phyloP scores from a whole-genome alignment of 1,140 invertebrate genomes.

The Meloidogyne hapla region DNA sequence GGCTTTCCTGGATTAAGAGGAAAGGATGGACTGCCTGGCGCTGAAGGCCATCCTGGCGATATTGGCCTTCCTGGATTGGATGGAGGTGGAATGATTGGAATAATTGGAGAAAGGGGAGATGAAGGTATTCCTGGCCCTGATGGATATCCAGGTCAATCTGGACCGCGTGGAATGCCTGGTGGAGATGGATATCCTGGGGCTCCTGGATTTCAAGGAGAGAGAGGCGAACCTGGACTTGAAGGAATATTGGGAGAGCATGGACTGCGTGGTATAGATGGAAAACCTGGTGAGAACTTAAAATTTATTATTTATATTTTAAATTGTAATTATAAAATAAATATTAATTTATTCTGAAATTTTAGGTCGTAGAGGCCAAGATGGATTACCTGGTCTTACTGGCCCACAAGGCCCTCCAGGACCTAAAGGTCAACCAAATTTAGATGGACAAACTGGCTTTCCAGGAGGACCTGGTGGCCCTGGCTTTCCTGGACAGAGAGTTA shows the following conservation, averaged over 20 bases:
- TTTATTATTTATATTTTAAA: no score
- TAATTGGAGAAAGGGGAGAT: constrained; percentile 24
- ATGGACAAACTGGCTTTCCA: constrained; percentile 42
- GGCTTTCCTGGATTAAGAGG: constrained; percentile 26
- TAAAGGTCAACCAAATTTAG: constrained; percentile 39
- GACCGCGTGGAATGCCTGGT: constrained; percentile 69
- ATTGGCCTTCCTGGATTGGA: constrained; percentile 42
- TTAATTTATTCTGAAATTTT: no score
- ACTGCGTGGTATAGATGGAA: constrained; percentile 57
- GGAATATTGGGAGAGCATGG: constrained; percentile 61
- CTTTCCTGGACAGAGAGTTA: constrained; percentile 30
- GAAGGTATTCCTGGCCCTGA: constrained; percentile 31
- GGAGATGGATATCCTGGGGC: constrained; percentile 66
- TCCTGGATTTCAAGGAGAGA: constrained; percentile 66
- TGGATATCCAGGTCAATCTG: constrained; percentile 27
- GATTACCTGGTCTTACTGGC: constrained; percentile 49
- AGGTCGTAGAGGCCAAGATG: constrained; percentile 43
- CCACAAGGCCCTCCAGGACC: constrained; percentile 40
- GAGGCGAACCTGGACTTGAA: constrained; percentile 55
- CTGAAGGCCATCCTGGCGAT: constrained; percentile 34
- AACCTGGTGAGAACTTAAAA: constrained; percentile 49
- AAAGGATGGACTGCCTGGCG: constrained; percentile 32
- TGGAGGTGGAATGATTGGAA: background rate
- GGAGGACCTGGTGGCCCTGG: constrained; percentile 42
- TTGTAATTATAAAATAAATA: no score